Conservation (phyloP, 2,888 invertebrate genomes). For the Xanthia togata region DNA sequence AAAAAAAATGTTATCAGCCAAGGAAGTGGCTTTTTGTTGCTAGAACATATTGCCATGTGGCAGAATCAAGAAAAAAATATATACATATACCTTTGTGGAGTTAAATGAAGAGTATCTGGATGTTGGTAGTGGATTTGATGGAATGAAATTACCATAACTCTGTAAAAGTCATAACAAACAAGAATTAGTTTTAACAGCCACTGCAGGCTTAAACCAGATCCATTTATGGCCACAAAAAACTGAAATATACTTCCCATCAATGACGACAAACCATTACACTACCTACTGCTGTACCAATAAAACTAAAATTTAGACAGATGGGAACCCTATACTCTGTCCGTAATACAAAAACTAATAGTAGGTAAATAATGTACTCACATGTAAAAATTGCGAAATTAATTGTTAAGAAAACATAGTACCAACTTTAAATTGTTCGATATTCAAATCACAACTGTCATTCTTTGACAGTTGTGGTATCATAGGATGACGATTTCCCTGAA, state of each 20-base stretch:
- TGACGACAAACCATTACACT: constrained; percentile 1
- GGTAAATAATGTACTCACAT: background rate
- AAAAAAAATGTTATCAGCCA: too few species aligned
- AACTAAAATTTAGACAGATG: background rate
- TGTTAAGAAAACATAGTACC: too few species aligned
- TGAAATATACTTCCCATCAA: background rate
- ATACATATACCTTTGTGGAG: background rate
- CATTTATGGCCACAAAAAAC: background rate
- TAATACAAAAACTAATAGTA: background rate
- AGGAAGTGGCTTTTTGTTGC: too few species aligned
- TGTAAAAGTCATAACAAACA: background rate
- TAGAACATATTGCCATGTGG: too few species aligned
- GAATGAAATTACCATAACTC: too few species aligned
- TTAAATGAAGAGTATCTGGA: background rate
- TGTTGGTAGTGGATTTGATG: too few species aligned
- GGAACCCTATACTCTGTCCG: background rate
- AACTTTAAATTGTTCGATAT: too few species aligned
- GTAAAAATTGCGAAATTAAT: too few species aligned
- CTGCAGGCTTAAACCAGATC: background rate
- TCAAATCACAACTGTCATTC: too few species aligned
- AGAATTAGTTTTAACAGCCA: background rate
- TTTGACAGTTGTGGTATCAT: too few species aligned
- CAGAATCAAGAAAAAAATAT: too few species aligned
- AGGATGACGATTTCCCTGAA: too few species aligned
- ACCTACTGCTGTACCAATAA: background rate